Evolutionary conservation across 2,797 vertebrate genomes (phyloP).

Genomic region (Steatocranus sp.): DNA sequence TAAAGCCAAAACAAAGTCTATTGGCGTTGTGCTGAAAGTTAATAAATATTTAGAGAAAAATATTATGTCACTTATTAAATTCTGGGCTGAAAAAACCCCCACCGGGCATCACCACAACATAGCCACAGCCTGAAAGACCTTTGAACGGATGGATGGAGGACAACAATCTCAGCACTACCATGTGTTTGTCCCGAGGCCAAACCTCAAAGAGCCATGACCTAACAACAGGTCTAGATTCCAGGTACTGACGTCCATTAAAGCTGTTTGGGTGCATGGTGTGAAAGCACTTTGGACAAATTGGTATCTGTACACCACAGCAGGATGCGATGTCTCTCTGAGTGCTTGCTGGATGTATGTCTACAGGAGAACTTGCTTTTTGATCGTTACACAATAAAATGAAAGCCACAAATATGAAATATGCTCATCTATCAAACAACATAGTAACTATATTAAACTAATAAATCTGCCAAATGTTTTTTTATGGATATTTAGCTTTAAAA

Average conservation of each 20-base stretch:
- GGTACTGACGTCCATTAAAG: slow-evolving; percentile 19
- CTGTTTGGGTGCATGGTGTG: not conserved
- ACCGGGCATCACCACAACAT: not conserved
- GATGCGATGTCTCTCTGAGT: slow-evolving; percentile 22
- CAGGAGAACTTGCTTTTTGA: not conserved
- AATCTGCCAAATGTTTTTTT: not conserved
- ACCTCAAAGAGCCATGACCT: slow-evolving; percentile 6
- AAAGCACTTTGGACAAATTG: slow-evolving; percentile 37
- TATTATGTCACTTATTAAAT: not conserved
- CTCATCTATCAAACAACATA: not conserved
- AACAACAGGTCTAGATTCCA: not conserved
- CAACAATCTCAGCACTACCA: not conserved
- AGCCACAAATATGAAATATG: not conserved
- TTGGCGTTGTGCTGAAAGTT: not conserved
- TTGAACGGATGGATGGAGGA: not conserved
- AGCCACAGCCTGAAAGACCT: not conserved
- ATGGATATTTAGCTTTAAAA: not conserved
- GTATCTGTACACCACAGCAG: slow-evolving; percentile 9
- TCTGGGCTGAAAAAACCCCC: fast-evolving
- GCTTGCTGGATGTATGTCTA: not conserved
- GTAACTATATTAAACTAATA: not conserved
- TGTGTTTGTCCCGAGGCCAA: slow-evolving; percentile 5
- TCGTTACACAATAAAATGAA: not conserved
- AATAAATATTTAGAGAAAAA: not conserved
- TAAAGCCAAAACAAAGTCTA: not conserved